phyloP scores from a whole-genome alignment of 2,797 vertebrate species.

The Buphagus erythrorhynchus region DNA sequence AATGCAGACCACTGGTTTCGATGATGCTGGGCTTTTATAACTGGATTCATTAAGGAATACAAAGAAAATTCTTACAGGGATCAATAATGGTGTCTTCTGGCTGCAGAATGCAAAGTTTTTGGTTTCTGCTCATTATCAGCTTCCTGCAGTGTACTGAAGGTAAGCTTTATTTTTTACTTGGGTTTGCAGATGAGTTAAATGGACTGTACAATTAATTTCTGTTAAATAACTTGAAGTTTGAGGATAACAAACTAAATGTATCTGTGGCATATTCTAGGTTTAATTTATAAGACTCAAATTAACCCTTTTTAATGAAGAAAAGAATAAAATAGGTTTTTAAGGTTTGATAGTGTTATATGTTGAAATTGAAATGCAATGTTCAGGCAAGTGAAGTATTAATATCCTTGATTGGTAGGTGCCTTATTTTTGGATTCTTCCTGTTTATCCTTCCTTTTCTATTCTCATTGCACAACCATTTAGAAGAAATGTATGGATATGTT shows the following conservation, averaged over 20 bases:
- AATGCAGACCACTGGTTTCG: constrained; percentile 87
- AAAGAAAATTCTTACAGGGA: constrained; percentile 84
- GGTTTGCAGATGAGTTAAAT: background rate
- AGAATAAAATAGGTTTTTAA: background rate
- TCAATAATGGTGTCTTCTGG: constrained; percentile 94
- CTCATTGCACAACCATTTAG: background rate
- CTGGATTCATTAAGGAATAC: constrained; percentile 87
- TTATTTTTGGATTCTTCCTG: background rate
- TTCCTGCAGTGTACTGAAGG: constrained; percentile 93
- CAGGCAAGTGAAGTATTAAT: background rate
- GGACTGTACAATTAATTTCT: background rate
- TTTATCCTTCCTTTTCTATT: background rate
- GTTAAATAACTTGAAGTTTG: background rate
- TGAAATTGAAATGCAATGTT: background rate
- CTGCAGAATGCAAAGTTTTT: constrained; percentile 93
- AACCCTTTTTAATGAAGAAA: background rate
- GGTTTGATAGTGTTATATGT: background rate
- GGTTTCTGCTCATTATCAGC: constrained; percentile 92
- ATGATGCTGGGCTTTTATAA: constrained; percentile 89
- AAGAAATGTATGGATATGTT: background rate
- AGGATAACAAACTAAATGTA: background rate
- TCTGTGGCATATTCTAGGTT: background rate
- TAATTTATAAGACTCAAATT: background rate
- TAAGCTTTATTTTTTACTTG: constrained; percentile 76
- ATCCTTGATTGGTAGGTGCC: background rate